Evolutionary conservation across 2,113 vertebrate genomes (phyloP).

Genomic region (Sphaerodactylus townsendi): DNA sequence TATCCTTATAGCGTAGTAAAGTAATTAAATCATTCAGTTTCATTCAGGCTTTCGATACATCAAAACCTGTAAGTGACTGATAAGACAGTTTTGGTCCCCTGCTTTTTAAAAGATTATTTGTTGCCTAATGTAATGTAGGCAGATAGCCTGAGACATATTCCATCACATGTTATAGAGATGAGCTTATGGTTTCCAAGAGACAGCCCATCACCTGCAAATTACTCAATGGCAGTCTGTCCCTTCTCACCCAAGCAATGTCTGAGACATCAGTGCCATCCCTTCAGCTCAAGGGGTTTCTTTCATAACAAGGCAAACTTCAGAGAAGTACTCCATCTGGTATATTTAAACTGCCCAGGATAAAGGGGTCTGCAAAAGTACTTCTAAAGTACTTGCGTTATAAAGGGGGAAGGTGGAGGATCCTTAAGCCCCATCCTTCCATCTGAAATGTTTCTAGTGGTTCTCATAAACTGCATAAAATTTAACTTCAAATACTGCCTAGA

Average conservation of each 20-base stretch:
- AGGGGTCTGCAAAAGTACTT: no score
- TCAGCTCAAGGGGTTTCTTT: background rate
- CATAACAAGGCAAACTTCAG: background rate
- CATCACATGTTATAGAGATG: background rate
- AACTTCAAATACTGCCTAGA: background rate
- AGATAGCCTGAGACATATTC: background rate
- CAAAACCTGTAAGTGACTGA: rapidly evolving
- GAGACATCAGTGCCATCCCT: background rate
- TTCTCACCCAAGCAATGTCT: background rate
- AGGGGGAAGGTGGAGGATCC: no score
- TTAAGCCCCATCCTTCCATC: no score
- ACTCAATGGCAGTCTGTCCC: background rate
- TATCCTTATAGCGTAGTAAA: background rate
- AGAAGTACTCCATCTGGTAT: rapidly evolving
- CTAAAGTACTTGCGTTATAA: background rate
- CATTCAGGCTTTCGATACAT: background rate
- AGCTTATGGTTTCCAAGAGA: background rate
- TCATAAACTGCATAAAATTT: no score
- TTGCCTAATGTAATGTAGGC: background rate
- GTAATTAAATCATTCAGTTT: background rate
- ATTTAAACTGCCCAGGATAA: background rate
- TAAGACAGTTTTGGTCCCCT: rapidly evolving
- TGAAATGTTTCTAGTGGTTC: no score
- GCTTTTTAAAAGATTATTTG: background rate
- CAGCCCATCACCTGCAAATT: background rate